Base-by-base conservation (phyloP, 1,140 invertebrate species). In the Eriocheir sinensis region DNA sequence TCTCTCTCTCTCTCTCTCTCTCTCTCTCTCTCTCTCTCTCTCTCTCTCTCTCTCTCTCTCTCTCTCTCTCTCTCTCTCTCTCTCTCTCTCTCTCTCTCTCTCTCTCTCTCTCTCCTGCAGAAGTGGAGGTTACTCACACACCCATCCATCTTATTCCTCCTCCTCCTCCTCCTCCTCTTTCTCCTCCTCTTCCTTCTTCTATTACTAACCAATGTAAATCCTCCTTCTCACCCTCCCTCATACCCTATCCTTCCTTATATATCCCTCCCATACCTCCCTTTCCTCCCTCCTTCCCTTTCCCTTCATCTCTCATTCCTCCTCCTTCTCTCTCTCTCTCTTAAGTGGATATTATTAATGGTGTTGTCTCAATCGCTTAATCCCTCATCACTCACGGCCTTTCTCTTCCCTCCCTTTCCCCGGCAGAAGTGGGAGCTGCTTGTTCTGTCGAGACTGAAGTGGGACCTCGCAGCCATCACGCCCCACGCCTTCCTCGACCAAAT, bases 401-500 rank as follows among this genome's bases (percentile, higher is more conserved):
- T 53, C 53, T 38, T 41, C 32, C 48, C 38, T 44, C 40, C 36
- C 40, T 34, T 53, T 21, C 34, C 17, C 72, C n/a, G 60, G 15
- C 93, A 94, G 93, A 90, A 94, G 83, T 94, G 93, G 93, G 93
- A 94, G 89, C 79, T 94, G 89, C 36, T 94, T 80, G 93, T 94
- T 8, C 80, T 94, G 44, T 91, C 93, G 21, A 36, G 93, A n/a
- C 79, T 94, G 21, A 94, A 94, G 89, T 94, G 93, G 93, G 93
- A 94, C 93, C 53, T 94, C 21, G 93, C 93, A 27, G 93, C 93
- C 34, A 94, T 94, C 89, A 94, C 93, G 27, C 93, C 93, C 9
- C 93, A 94, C 93, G 93, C 93, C 48, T 94, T 94, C 89, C 89
- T 94, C 40, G 93, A 94, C 93, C 93, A 94, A 79, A 94, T 94